These are phyloP conservation scores for Platycheirus albimanus DNA, from an alignment of 2,888 invertebrate species.

Conservation along the genomic window DNA sequence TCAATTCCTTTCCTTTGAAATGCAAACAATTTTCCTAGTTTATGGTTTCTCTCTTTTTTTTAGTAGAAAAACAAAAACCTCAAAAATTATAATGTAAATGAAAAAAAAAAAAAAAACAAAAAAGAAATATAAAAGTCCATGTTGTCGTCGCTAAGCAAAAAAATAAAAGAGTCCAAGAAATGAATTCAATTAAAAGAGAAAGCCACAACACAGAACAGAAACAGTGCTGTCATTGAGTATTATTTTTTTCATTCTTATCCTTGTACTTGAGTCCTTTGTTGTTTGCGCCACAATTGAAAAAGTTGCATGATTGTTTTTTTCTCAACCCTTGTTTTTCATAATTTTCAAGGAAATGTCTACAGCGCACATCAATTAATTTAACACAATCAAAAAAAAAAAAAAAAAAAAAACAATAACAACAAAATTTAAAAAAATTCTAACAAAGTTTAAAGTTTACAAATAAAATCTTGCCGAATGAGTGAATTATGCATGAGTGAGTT, in stretches of 20 bases:
- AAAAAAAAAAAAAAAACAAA: conserved; percentile 29
- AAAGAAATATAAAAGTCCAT: conserved; percentile 38
- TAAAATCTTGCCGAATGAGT: conserved; percentile 69
- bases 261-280: conserved; percentile 47
- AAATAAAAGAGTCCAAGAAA: background rate
- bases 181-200: conserved; percentile 51
- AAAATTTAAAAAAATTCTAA: background rate
- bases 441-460: conserved; percentile 20
- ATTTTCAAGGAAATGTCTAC: conserved; percentile 47
- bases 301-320: background rate
- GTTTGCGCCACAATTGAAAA: conserved; percentile 21
- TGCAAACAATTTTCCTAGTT: background rate
- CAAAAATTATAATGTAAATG: conserved; percentile 31
- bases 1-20: background rate
- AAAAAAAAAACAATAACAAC: conserved; percentile 20
- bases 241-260: conserved; percentile 38
- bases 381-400: conserved; percentile 10
- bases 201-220: conserved; percentile 14
- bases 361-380: conserved; percentile 36
- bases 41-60: conserved; percentile 15
- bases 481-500: conserved; percentile 65
- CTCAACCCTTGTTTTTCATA: conserved; percentile 12
- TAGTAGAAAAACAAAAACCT: conserved; percentile 27
- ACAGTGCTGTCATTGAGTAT: conserved; percentile 42
- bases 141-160: conserved; percentile 7